phyloP scores from a whole-genome alignment of 2,888 invertebrate genomes.

The Asteroscopus sphinx region DNA sequence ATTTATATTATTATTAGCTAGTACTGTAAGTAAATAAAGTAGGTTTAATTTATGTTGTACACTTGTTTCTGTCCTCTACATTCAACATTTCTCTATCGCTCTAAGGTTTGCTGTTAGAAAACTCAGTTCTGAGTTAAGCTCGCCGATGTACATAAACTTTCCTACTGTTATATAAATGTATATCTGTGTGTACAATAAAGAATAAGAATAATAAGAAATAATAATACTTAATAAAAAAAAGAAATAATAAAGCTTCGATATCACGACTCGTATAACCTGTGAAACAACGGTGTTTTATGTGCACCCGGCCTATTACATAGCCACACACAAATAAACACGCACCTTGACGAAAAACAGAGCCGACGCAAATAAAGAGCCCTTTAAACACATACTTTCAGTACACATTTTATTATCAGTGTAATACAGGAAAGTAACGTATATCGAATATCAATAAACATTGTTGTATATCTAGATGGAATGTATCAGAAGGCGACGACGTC shows the following conservation, averaged over 20 bases:
- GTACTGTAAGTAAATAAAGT: too few relatives aligned
- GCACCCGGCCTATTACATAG: slow-evolving; percentile 10
- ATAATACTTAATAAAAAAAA: too few relatives aligned
- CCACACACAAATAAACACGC: slow-evolving; percentile 24
- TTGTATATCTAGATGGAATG: slow-evolving; percentile 41
- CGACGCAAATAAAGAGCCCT: slow-evolving; percentile 31
- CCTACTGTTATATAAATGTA: too few relatives aligned
- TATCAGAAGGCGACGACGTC: slow-evolving; percentile 34
- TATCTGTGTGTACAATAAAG: too few relatives aligned
- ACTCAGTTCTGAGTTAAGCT: too few relatives aligned
- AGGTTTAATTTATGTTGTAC: too few relatives aligned
- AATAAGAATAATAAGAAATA: too few relatives aligned
- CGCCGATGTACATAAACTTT: too few relatives aligned
- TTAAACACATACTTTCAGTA: slow-evolving; percentile 29
- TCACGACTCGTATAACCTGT: slow-evolving; percentile 20
- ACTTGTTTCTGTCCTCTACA: too few relatives aligned
- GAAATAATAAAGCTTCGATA: slow-evolving; percentile 28
- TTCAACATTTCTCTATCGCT: too few relatives aligned
- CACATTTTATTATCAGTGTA: slow-evolving; percentile 49
- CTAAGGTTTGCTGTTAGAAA: too few relatives aligned
- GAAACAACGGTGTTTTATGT: slow-evolving; percentile 34
- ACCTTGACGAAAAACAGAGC: slow-evolving; percentile 39
- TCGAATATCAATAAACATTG: slow-evolving; percentile 51
- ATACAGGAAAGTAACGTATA: slow-evolving; percentile 35
- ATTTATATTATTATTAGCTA: too few relatives aligned